Conservation (phyloP, 2,888 invertebrate species). For the Campaea margaritaria region DNA sequence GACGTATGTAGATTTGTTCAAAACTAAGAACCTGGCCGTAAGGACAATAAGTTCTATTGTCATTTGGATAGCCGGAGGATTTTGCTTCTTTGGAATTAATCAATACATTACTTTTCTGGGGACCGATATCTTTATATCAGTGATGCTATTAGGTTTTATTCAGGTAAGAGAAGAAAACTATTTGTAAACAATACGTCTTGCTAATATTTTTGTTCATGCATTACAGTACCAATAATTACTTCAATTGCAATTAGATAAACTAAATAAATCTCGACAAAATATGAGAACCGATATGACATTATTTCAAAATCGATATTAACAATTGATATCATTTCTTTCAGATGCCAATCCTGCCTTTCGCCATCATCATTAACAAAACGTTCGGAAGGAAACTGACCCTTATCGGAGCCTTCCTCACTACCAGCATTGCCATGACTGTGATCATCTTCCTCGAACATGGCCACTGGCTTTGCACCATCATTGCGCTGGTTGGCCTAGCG, state of each 20-base stretch:
- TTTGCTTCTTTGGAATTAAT: slow-evolving; percentile 61
- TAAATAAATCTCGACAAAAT: too few relatives aligned
- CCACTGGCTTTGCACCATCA: slow-evolving; percentile 49
- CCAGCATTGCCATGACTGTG: slow-evolving; percentile 51
- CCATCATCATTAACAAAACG: slow-evolving; percentile 54
- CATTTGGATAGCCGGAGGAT: slow-evolving; percentile 51
- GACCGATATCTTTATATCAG: slow-evolving; percentile 54
- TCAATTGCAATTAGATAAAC: too few relatives aligned
- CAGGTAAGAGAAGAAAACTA: slow-evolving; percentile 46
- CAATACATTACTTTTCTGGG: slow-evolving; percentile 61
- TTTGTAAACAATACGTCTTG: too few relatives aligned
- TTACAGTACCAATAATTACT: too few relatives aligned
- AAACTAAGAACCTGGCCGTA: slow-evolving; percentile 46
- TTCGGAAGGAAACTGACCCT: slow-evolving; percentile 54
- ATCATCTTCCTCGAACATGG: slow-evolving; percentile 54
- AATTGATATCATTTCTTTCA: slow-evolving; percentile 45
- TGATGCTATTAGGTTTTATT: slow-evolving; percentile 56
- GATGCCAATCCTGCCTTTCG: slow-evolving; percentile 54
- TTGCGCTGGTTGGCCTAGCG: slow-evolving; percentile 56
- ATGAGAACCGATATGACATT: too few relatives aligned
- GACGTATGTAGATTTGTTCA: slow-evolving; percentile 57
- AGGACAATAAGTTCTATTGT: slow-evolving; percentile 46
- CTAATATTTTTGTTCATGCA: too few relatives aligned
- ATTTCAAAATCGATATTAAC: too few relatives aligned
- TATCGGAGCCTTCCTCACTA: slow-evolving; percentile 42